Conservation (phyloP, 2,797 vertebrate genomes). For the Phoeniculus purpureus region DNA sequence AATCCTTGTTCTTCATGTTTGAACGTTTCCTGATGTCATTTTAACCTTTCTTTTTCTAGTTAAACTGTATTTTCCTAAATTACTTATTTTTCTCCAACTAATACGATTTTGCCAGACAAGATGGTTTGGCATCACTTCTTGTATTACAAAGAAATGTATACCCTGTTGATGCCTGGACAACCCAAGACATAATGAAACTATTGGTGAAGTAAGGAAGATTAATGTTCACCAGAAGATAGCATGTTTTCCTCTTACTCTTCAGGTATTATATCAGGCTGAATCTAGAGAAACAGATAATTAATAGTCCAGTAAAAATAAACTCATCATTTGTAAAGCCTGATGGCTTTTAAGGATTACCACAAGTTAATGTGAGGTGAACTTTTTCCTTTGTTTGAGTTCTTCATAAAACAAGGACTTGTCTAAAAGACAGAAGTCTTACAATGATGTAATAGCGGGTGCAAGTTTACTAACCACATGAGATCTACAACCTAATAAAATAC, state of each 20-base stretch:
- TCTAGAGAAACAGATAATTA: not conserved
- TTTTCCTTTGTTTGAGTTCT: not conserved
- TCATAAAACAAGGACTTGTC: constrained; percentile 26
- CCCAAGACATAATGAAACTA: not conserved
- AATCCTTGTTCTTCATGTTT: not conserved
- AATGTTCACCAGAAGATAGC: not conserved
- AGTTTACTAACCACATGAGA: constrained; percentile 49
- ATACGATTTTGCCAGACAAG: not conserved
- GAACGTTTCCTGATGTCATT: not conserved
- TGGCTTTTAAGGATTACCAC: not conserved
- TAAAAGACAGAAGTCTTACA: constrained; percentile 14
- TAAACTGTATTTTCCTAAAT: not conserved
- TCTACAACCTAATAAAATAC: constrained; percentile 31
- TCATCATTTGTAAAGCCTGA: not conserved
- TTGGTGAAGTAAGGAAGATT: not conserved
- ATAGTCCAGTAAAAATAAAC: not conserved
- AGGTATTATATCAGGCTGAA: not conserved
- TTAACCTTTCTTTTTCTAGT: not conserved
- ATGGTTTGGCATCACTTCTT: not conserved
- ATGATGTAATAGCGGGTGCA: constrained; percentile 27
- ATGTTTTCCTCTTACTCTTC: not conserved
- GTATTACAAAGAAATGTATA: not conserved
- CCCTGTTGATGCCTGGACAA: not conserved
- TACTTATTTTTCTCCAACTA: not conserved
- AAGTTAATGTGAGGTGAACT: not conserved